Conservation (phyloP, 2,888 invertebrate genomes). For the Venustoraphidia nigricollis region DNA sequence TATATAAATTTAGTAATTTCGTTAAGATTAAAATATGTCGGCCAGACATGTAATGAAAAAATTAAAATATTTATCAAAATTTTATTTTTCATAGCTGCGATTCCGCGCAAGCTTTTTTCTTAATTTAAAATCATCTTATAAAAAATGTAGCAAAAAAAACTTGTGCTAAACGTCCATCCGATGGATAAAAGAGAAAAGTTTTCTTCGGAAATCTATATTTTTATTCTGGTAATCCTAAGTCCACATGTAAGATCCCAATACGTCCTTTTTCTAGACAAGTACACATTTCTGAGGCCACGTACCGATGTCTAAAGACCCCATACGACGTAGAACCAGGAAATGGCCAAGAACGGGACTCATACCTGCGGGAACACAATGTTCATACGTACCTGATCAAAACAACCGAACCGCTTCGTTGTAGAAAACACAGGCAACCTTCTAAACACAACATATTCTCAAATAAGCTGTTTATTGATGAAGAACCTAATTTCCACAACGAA, state of each 20-base stretch:
- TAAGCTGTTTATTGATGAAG: conserved; percentile 26
- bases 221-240: background rate
- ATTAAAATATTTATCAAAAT: too few species aligned
- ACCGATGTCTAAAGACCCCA: conserved; percentile 67
- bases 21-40: too few species aligned
- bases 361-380: conserved; percentile 72
- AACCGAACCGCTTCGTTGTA: conserved; percentile 52
- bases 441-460: conserved; percentile 22
- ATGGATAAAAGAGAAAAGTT: background rate
- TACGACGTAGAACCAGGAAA: conserved; percentile 91
- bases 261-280: conserved; percentile 58
- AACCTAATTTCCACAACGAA: conserved; percentile 10
- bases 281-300: conserved; percentile 85
- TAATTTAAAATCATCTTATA: too few species aligned
- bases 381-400: conserved; percentile 79
- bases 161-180: too few species aligned
- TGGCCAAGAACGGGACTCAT: conserved; percentile 68
- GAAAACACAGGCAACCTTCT: conserved; percentile 18
- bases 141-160: too few species aligned
- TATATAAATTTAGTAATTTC: too few species aligned
- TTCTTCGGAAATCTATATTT: background rate
- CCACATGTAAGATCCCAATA: background rate
- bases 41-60: too few species aligned
- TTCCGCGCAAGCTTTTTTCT: too few species aligned
- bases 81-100: too few species aligned